Evolutionary conservation across 30 jellyfish, hydroid and myxozoan genomes (phyloP).

Genomic region (Calvadosia cruxmelitensis): DNA sequence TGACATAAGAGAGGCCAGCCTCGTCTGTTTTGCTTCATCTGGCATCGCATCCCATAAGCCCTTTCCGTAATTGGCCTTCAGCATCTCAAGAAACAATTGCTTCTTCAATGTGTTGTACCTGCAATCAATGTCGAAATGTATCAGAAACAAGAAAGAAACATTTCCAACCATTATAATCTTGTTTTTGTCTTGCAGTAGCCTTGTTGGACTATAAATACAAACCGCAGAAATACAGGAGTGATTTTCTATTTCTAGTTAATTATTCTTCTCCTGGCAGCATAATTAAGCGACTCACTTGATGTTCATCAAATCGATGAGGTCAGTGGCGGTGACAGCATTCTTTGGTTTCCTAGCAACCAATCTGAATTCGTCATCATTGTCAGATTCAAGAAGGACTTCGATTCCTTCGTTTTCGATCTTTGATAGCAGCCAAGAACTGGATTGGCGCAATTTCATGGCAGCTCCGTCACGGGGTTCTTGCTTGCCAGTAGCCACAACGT

Average conservation of each 20-base stretch:
- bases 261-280: too few relatives aligned
- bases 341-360: constrained; percentile 48
- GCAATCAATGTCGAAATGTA: neutral
- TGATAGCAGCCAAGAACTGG: constrained; percentile 41
- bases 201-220: too few relatives aligned
- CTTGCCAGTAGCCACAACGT: constrained; percentile 48
- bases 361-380: constrained; percentile 33
- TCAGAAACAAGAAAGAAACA: too few relatives aligned
- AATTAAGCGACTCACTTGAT: constrained; percentile 38
- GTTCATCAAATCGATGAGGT: constrained; percentile 47
- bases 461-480: constrained; percentile 37
- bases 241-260: too few relatives aligned
- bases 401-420: constrained; percentile 73
- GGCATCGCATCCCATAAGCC: constrained; percentile 93
- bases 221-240: too few relatives aligned
- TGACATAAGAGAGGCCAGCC: too few relatives aligned
- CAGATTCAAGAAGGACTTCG: constrained; percentile 65
- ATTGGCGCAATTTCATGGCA: constrained; percentile 28
- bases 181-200: too few relatives aligned
- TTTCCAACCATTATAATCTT: too few relatives aligned
- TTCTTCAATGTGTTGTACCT: constrained; percentile 70
- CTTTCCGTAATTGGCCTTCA: constrained; percentile 59
- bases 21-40: constrained; percentile 34
- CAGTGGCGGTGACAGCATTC: constrained; percentile 78
- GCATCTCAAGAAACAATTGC: constrained; percentile 64